Base-by-base conservation (phyloP, 1,140 invertebrate species). In the Hormaphis cornu region DNA sequence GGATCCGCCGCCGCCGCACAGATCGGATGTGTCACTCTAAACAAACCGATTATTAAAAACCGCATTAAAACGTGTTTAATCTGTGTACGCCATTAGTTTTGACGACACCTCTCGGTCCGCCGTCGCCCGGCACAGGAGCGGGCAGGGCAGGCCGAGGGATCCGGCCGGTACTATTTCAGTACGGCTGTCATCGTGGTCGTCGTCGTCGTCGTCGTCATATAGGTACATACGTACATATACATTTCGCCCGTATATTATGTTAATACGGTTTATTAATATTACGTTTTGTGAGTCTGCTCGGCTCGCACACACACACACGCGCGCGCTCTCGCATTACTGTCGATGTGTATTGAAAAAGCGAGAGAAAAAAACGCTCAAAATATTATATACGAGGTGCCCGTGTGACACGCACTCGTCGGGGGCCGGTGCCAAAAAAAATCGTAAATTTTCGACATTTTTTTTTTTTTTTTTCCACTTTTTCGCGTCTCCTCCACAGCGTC, bases 31-130 rank as follows among this genome's bases (percentile, higher is more conserved):
- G 61, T 48, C 61, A 66, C 61, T 66, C 42, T 66, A 66, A 66
- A 66, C 61, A 66, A 66, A 66, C 61, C 61, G 61, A 66, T 66
- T 66, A 66, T 66, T 66, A 66, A 66, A 66, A 66, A 66, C 61
- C 61, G 44, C 61, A 66, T 66, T 66, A 66, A 66, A 66, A 66
- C 61, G 61, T 66, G 61, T 66, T 66, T 66, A 66, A 66, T 66
- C 61, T 48, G 61, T 66, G 61, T 66, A 66, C 61, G 61, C 61
- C 61, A 66, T 66, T 66, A 66, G 61, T 66, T n/a, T 66, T 66
- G 61, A 66, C 40, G 61, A 66, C 61, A 66, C 61, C 61, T 66
- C 42, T 46, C 22, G 18, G 9, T 14, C 9, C 30, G 53, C 3
- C 37, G 35, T 14, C 3, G 37, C 20, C 5, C 20, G 46, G 46